phyloP scores from a whole-genome alignment of 2,888 invertebrate genomes.

The Magallana nippona region DNA sequence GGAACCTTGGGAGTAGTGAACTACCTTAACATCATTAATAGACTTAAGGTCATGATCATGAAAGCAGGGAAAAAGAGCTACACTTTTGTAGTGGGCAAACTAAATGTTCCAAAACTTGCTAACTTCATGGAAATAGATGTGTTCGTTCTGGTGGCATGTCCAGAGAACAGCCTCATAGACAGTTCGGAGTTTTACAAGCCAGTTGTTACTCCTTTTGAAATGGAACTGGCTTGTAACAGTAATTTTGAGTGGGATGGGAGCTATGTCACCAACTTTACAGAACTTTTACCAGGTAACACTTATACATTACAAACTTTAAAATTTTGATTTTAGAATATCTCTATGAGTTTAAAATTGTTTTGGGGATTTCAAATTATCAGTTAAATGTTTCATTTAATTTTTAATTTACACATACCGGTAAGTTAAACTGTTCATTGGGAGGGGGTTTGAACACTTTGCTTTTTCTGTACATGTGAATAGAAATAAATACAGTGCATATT shows the following conservation, averaged over 20 bases:
- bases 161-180: constrained; percentile 90
- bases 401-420: no score
- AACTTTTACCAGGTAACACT: constrained; percentile 84
- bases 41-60: constrained; percentile 87
- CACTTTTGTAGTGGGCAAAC: constrained; percentile 94
- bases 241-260: constrained; percentile 81
- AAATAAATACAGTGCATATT: background rate
- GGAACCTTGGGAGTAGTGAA: constrained; percentile 93
- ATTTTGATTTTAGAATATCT: no score
- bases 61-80: constrained; percentile 92
- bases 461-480: background rate
- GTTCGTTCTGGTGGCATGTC: constrained; percentile 94
- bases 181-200: constrained; percentile 93
- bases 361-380: no score
- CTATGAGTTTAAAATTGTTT: no score
- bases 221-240: constrained; percentile 87
- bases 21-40: constrained; percentile 85
- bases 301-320: no score
- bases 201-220: constrained; percentile 93
- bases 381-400: no score
- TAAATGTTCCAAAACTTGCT: constrained; percentile 95
- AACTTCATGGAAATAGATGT: constrained; percentile 96
- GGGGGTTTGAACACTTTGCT: no score
- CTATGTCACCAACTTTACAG: constrained; percentile 88
- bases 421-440: no score